These are phyloP conservation scores for Formica aserva DNA, from an alignment of 2,888 invertebrate species.

Conservation along the genomic window DNA sequence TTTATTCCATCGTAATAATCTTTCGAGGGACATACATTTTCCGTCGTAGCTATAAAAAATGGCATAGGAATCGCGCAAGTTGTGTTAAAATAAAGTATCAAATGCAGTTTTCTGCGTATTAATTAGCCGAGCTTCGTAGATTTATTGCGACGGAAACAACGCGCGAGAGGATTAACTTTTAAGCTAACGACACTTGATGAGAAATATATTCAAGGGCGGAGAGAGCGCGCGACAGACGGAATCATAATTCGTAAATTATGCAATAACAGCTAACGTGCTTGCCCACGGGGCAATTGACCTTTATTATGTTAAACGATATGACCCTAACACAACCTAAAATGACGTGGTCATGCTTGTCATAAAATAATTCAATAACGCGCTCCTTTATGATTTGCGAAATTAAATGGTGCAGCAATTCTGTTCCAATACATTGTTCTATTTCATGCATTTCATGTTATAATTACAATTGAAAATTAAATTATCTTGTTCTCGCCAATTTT, in stretches of 20 bases:
- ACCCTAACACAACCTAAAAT: slow-evolving; percentile 72
- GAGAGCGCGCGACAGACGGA: slow-evolving; percentile 26
- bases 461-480: not conserved
- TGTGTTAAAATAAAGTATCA: slow-evolving; percentile 27
- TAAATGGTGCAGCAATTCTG: not conserved
- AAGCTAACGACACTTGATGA: slow-evolving; percentile 52
- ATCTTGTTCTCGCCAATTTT: not conserved
- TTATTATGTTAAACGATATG: slow-evolving; percentile 77
- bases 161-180: slow-evolving; percentile 60
- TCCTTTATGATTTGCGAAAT: slow-evolving; percentile 52
- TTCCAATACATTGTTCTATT: not conserved
- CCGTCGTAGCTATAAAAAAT: not conserved
- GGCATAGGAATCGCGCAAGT: not conserved
- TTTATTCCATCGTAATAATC: not conserved
- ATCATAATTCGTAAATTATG: slow-evolving; percentile 76
- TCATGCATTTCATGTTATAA: not conserved
- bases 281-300: slow-evolving; percentile 74
- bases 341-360: slow-evolving; percentile 62
- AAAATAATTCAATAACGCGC: slow-evolving; percentile 70
- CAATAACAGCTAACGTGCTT: slow-evolving; percentile 65
- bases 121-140: slow-evolving; percentile 52
- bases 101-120: slow-evolving; percentile 25
- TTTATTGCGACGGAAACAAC: slow-evolving; percentile 63
- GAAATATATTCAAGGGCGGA: slow-evolving; percentile 48
- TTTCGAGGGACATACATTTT: not conserved